Percentiles rank a stretch among this genome's conserved stretches.
Conservation (phyloP, 2,888 invertebrate genomes). For the Oegoconia quadripuncta region DNA sequence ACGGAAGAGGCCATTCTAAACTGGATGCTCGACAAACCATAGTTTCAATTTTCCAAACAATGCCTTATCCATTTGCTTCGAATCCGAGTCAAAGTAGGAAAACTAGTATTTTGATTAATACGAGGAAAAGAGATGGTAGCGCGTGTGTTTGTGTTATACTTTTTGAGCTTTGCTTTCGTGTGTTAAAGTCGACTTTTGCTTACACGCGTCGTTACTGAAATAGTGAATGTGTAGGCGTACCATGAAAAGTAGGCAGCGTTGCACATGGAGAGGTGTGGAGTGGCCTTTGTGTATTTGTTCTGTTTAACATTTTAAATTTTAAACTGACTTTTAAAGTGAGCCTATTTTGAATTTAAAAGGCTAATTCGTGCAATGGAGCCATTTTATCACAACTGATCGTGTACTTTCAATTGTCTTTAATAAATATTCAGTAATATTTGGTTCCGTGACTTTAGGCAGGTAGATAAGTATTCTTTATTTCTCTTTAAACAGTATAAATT, state of each 20-base stretch:
- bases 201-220: conserved; percentile 60
- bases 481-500: too few relatives aligned
- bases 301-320: conserved; percentile 29
- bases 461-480: too few relatives aligned
- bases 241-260: conserved; percentile 76
- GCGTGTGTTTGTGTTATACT: conserved; percentile 27
- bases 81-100: conserved; percentile 76
- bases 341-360: too few relatives aligned
- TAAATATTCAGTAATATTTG: too few relatives aligned
- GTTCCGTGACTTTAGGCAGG: too few relatives aligned
- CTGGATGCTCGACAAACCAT: conserved; percentile 54
- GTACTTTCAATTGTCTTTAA: too few relatives aligned
- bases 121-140: conserved; percentile 74
- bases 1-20: neutral
- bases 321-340: too few relatives aligned
- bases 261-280: conserved; percentile 60
- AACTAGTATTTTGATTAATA: conserved; percentile 78
- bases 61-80: conserved; percentile 77
- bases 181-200: conserved; percentile 50
- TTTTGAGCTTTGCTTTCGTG: conserved; percentile 38
- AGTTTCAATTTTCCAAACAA: conserved; percentile 78
- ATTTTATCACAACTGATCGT: too few relatives aligned
- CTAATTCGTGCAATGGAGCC: too few relatives aligned
- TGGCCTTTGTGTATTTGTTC: conserved; percentile 49
- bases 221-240: conserved; percentile 76